Base-by-base conservation (phyloP, 2,888 invertebrate genomes). In the Hermodice carunculata region DNA sequence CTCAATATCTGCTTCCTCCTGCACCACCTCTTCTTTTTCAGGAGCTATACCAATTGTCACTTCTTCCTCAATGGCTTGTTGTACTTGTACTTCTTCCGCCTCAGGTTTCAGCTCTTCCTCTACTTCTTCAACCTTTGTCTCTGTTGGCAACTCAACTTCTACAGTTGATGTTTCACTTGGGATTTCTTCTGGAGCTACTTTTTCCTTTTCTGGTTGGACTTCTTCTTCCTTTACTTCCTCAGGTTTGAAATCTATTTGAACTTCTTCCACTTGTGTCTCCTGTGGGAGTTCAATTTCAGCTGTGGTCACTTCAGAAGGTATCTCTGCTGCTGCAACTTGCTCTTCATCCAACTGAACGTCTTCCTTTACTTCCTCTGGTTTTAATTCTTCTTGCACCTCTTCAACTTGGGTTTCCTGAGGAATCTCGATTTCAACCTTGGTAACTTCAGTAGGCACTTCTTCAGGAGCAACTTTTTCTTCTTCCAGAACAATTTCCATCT, bases 131-230 rank as follows among this genome's bases (percentile, higher is more conserved):
- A 48, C 49, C 34, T 53, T 34, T 6, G 46, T 34, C 8, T 24
- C n/a, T 14, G 34, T 17, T 29, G 34, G 54, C 40, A 57, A n/a
- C 22, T 54, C 53, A 8, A 49, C 42, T 29, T 31, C 60, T 19
- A 64, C 69, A 24, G 64, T 64, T 11, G 53, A 34, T 8, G 52
- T 63, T n/a, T 69, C 58, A 29, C 48, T 17, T 19, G 26, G 24
- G 22, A 70, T 54, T 32, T 64, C 61, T 48, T 56, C 26, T 31
- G 64, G 58, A 17, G 52, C 19, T n/a, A 53, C 26, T 65, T 66
- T 54, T 28, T 58, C 64, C 17, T 26, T 54, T n/a, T 37, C 19
- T 22, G 52, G 54, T 24, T 29, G 6, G n/a, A 42, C 40, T 1
- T 64, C 51, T 54, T 64, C 67, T 26, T 59, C 59, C 24, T 44